Evolutionary conservation across 1,140 invertebrate genomes (phyloP), one percentile per base, ranked within the genome.

Genomic region (Eumaeus atala): DNA sequence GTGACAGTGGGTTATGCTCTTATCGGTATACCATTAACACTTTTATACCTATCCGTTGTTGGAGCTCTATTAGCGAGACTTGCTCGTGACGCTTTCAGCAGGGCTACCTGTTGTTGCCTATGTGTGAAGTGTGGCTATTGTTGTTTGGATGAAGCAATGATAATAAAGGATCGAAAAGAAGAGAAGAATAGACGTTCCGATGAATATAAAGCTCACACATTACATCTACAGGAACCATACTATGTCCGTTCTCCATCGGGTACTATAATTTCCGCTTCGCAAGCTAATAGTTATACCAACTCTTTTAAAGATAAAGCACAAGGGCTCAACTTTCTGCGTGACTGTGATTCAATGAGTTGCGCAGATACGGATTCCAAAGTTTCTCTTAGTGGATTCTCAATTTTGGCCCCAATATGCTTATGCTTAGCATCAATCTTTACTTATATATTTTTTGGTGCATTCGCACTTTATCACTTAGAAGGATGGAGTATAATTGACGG

Each of bases 1-100:
- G 92, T 95, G 0, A 97, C 96, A 4, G 94, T 97, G 77, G 91
- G 94, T 7, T 98, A 97, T 85, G 96, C 96, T 9, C 91, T 94
- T 38, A 89, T 97, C 11, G 96, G 96, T 11, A 97, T 98, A 65
- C 97, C 97, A 0, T 81, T 98, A 57, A 97, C 96, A 58, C 90
- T 98, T 37, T 91, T 98, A 6, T 96, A 96, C 84, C 88, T 96
- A 52, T 95, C 94, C 18, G 95, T 93, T 58, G 93, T 95, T 7
- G 95, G 95, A 50, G 93, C 94, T 56, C 90, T 95, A 6, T 83
- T 97, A 59, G 95, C 95, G 49, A 90, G 93, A 65, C 91, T 96
- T 54, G 96, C 97, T 53, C 90, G 96, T 56, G 95, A 94, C 70
- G 92, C 96, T 28, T 97, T 97, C 85, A 93, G 94, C 5, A 91